Conservation (phyloP, 2,888 invertebrate genomes). For the Mamestra brassicae region DNA sequence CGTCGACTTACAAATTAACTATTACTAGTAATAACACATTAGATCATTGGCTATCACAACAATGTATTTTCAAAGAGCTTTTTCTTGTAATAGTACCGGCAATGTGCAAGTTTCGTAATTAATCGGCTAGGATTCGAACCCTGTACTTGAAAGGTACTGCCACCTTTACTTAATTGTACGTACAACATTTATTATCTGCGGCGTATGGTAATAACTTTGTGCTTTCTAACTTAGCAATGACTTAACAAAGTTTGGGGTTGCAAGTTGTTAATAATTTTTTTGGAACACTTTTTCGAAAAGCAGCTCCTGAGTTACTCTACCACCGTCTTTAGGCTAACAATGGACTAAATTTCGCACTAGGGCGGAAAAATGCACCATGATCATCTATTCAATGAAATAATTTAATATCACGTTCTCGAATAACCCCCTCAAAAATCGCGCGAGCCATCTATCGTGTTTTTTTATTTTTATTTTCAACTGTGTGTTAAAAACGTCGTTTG, state of each 20-base stretch:
- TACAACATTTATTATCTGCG: conserved; percentile 13
- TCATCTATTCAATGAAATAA: no score
- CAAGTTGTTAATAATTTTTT: background rate
- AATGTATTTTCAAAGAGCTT: conserved; percentile 39
- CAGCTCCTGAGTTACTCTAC: no score
- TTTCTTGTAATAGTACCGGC: conserved; percentile 45
- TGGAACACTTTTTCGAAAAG: background rate
- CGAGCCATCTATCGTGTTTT: no score
- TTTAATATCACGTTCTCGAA: no score
- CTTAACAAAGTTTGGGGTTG: conserved; percentile 1
- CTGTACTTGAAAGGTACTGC: conserved; percentile 47
- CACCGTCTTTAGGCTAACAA: no score
- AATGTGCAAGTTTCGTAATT: conserved; percentile 59
- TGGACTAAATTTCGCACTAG: no score
- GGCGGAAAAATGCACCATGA: no score
- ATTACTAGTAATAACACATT: conserved; percentile 36
- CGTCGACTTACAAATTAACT: conserved; percentile 11
- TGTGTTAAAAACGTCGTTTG: no score
- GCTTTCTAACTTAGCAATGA: conserved; percentile 42
- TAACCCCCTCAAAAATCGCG: no score
- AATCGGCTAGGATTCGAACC: conserved; percentile 47
- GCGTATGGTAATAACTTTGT: conserved; percentile 22
- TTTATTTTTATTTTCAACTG: no score
- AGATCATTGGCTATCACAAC: conserved; percentile 39
- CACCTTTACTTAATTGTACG: conserved; percentile 51